These are phyloP conservation scores for Lordiphosa mommai DNA, from an alignment of 1,140 invertebrate species.

Conservation along the genomic window DNA sequence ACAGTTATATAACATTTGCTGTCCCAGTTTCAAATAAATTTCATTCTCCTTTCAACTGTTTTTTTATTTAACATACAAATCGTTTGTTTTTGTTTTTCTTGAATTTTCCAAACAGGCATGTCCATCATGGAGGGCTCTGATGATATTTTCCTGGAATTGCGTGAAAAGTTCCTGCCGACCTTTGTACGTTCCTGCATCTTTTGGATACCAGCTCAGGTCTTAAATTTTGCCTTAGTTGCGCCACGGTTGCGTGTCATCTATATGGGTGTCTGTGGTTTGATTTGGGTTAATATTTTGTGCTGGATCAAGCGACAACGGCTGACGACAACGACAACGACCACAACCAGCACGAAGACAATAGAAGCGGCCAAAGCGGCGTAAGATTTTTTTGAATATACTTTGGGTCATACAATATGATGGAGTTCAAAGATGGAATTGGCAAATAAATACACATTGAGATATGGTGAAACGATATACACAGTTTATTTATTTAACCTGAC, in stretches of 20 bases:
- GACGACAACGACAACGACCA: slow-evolving; percentile 7
- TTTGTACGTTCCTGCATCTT: slow-evolving; percentile 87
- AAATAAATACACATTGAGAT: slow-evolving; percentile 50
- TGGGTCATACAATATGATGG: slow-evolving; percentile 33
- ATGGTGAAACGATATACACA: slow-evolving; percentile 9
- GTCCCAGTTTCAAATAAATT: too few species aligned
- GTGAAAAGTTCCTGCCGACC: slow-evolving; percentile 86
- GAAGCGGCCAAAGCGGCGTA: slow-evolving; percentile 12
- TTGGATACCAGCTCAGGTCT: slow-evolving; percentile 88
- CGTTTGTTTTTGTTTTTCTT: slow-evolving; percentile 3
- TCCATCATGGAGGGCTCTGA: slow-evolving; percentile 85
- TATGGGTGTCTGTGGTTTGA: slow-evolving; percentile 85
- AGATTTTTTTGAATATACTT: slow-evolving; percentile 17
- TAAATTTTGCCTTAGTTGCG: slow-evolving; percentile 87
- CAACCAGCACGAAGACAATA: slow-evolving; percentile 1
- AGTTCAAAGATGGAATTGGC: slow-evolving; percentile 30
- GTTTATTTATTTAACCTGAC: slow-evolving; percentile 58
- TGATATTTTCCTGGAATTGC: slow-evolving; percentile 85
- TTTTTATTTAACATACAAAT: not conserved
- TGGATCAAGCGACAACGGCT: slow-evolving; percentile 84
- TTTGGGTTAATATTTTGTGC: slow-evolving; percentile 90
- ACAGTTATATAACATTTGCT: too few species aligned
- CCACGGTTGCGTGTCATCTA: slow-evolving; percentile 85
- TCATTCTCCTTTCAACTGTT: not conserved
- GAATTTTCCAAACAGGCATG: slow-evolving; percentile 82